These are phyloP conservation scores for Porites lobata DNA, from an alignment of 92 coral and sea anemone genomes.

Conservation along the genomic window DNA sequence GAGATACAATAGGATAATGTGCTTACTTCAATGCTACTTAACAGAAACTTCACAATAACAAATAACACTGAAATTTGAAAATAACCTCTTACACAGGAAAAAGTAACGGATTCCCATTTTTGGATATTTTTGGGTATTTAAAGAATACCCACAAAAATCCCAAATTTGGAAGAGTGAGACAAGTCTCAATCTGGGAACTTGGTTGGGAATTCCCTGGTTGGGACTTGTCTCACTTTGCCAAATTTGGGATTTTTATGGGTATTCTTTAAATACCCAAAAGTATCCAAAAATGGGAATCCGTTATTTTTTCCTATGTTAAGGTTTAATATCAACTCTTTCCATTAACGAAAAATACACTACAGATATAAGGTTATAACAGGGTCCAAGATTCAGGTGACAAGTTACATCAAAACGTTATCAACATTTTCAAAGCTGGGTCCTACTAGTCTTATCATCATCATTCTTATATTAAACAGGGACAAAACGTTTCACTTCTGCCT, in stretches of 20 bases:
- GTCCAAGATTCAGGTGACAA: not conserved
- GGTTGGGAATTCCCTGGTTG: too few species aligned
- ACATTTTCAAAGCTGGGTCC: slow-evolving; percentile 19
- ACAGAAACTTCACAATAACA: not conserved
- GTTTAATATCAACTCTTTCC: not conserved
- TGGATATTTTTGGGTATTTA: too few species aligned
- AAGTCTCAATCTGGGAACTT: too few species aligned
- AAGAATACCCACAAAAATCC: too few species aligned
- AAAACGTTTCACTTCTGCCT: slow-evolving; percentile 30
- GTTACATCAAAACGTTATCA: not conserved
- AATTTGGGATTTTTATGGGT: too few species aligned
- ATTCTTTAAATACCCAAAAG: too few species aligned
- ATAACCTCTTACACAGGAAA: not conserved
- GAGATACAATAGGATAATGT: not conserved
- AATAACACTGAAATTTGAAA: not conserved
- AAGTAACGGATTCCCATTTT: too few species aligned
- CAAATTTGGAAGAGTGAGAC: too few species aligned
- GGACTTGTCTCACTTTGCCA: too few species aligned
- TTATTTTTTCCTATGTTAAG: not conserved
- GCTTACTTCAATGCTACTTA: slow-evolving; percentile 1
- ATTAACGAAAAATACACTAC: not conserved
- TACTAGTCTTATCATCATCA: slow-evolving; percentile 20
- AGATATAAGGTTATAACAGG: not conserved
- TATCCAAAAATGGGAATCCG: too few species aligned
- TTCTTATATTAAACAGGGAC: not conserved